Evolutionary conservation across 2,797 vertebrate genomes (phyloP).

Genomic region (Clarias platycephalus): DNA sequence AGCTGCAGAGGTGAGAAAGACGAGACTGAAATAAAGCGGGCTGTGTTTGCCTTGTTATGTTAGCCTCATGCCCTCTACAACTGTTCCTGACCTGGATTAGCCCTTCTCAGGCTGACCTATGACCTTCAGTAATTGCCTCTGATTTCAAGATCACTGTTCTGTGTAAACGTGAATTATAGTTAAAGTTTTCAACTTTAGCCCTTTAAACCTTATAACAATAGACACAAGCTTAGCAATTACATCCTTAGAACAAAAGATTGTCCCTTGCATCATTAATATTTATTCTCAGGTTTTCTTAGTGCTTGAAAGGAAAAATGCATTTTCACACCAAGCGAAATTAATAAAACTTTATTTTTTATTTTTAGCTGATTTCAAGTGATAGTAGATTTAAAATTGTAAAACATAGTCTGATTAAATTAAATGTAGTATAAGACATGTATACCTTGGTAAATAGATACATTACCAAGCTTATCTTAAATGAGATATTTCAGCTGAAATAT

Average conservation of each 20-base stretch:
- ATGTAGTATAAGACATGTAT: not conserved
- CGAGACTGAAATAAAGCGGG: not conserved
- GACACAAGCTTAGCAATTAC: not conserved
- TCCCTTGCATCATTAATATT: not conserved
- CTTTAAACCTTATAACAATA: not conserved
- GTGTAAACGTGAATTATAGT: not conserved
- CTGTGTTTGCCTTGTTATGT: slow-evolving; percentile 17
- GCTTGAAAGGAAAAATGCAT: not conserved
- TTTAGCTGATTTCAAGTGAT: not conserved
- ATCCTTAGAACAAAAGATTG: not conserved
- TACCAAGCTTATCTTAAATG: not conserved
- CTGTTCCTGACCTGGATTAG: slow-evolving; percentile 22
- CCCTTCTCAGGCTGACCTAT: slow-evolving; percentile 8
- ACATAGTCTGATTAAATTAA: not conserved
- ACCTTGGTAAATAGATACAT: too few species aligned
- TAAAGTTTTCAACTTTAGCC: not conserved
- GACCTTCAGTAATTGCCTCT: slow-evolving; percentile 23
- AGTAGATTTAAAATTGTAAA: not conserved
- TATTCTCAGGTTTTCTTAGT: not conserved
- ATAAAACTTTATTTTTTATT: not conserved
- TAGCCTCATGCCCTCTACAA: slow-evolving; percentile 23
- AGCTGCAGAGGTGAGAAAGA: slow-evolving; percentile 24
- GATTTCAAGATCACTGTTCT: not conserved
- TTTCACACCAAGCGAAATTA: not conserved
- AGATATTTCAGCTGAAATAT: not conserved